Base-by-base conservation (phyloP, 30 jellyfish, hydroid and myxozoan species). In the Cassiopea andromeda region DNA sequence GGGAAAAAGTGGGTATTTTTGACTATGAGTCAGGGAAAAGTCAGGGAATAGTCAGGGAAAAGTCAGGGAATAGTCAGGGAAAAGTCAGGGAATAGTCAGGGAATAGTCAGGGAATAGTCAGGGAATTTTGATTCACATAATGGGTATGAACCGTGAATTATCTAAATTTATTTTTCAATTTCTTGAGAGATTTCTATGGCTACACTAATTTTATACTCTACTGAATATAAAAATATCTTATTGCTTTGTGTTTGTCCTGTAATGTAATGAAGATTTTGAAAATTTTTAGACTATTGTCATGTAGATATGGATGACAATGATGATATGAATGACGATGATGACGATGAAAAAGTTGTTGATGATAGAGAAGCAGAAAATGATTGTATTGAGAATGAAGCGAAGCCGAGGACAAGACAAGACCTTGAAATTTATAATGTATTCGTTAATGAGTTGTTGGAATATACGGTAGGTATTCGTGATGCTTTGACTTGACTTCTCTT, bases 261-360 rank as follows among this genome's bases (percentile, higher is more conserved):
- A 8, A 68, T 68, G 7, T 6, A 14, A 18, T 68, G 17, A 68
- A 7, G 47, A 4, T 72, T 46, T 44, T 38, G 47, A 43, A 2
- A 49, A 16, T 46, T 16, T 10, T 38, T 58, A 44, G 83, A 49
- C 7, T 18, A 75, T 49, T 77, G 15, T 19, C 74, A 77, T 44
- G 7, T 84, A 8, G 85, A 84, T 27, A 59, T 77, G 12, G 90
- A 78, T n/a, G 87, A 66, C 13, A 76, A 58, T 86, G 90, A 78
- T 44, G 89, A 77, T 44, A 76, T 60, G 71, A 78, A 47, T 60
- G 94, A 77, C 7, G 91, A 83, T 5, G 97, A 82, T 45, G 90
- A 50, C 7, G 91, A 83, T 16, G 87, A 58, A 1, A 49, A 45
- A 10, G 67, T 10, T 16, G 49, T 44, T 27, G 79, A 64, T 57